Evolutionary conservation across 2,113 vertebrate species (phyloP), one percentile per base, ranked within the genome.

Genomic region (Parus major): DNA sequence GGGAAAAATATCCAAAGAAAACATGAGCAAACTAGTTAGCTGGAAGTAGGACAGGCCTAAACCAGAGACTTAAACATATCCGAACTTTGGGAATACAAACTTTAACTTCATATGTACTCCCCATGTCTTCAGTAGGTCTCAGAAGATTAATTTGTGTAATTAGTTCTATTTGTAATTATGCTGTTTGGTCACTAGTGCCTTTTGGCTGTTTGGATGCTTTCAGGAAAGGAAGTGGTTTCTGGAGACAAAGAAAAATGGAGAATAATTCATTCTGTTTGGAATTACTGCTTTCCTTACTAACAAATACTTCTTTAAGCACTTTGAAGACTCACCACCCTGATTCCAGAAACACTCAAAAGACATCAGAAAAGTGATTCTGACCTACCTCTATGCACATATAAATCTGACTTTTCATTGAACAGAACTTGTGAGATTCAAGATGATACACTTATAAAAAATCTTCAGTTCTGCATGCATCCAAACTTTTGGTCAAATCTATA

Each of bases 1-100:
- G 46, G 6, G 72, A 63, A 94, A 96, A 95, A 83, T 35, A 83
- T 33, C 77, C 86, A 96, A 90, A 95, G 59, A 87, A 97, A 93
- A 71, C 68, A 85, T 3, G 18, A 86, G 47, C 36, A 95, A 93
- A 84, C 69, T 46, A 78, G 66, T 83, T 71, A 81, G 59, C 7
- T 71, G 79, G 86, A 95, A 96, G 86, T 64, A 95, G 72, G 70
- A 86, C 59, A 89, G 25, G 36, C 78, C 82, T 72, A 90, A 96
- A 41, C 44, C 65, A 92, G 86, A 90, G 82, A 72, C 17, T 85
- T 55, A 90, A 88, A 81, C 31, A 15, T 29, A 73, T 56, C 76
- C 1, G 2, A 92, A 92, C n/a, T 86, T 68, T 12, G 82, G 76
- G 72, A 95, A 86, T 64, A 85, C 1, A 59, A 75, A 78, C 28